phyloP scores from a whole-genome alignment of 30 jellyfish, hydroid and myxozoan species.

The Cassiopea andromeda region DNA sequence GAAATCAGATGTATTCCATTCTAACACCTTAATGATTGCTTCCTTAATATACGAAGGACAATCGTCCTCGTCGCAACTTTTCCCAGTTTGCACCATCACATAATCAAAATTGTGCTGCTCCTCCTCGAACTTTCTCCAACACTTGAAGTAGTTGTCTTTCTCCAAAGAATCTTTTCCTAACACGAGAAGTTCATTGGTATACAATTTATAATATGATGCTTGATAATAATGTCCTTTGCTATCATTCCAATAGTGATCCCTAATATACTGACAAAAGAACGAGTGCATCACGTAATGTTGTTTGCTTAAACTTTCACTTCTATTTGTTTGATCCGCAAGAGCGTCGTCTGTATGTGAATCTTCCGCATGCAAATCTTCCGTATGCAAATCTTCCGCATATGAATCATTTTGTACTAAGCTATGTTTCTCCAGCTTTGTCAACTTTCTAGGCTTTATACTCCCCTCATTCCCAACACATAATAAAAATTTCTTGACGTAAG shows the following conservation, averaged over 20 bases:
- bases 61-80: neutral
- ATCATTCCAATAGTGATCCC: conserved; percentile 10
- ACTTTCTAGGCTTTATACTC: neutral
- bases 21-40: no score
- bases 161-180: conserved; percentile 13
- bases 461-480: neutral
- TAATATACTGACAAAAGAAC: conserved; percentile 2
- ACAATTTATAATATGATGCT: neutral
- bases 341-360: no score
- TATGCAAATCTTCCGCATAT: neutral
- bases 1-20: no score
- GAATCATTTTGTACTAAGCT: neutral
- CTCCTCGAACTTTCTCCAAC: neutral
- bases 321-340: neutral
- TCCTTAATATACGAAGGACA: neutral
- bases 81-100: conserved; percentile 3
- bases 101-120: conserved; percentile 25
- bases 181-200: neutral
- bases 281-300: conserved; percentile 22
- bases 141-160: conserved; percentile 4
- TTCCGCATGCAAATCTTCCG: no score
- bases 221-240: neutral
- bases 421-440: neutral
- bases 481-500: neutral
- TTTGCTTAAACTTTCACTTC: no score